phyloP scores from a whole-genome alignment of 2,113 vertebrate species.

The Phaetusa simplex region DNA sequence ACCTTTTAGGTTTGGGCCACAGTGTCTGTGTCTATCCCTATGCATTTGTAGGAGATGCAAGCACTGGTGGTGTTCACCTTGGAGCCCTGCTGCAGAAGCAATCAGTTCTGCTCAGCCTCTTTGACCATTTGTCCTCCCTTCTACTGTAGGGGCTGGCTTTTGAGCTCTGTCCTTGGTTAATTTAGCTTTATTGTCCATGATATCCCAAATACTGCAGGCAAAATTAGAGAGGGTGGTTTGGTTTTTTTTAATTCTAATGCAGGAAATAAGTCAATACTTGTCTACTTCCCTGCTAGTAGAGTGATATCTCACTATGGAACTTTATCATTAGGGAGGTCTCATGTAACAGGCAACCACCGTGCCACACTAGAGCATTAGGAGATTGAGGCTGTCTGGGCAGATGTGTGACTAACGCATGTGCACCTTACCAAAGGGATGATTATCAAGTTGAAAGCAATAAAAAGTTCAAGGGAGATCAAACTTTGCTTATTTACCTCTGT shows the following conservation, averaged over 20 bases:
- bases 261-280: neutral
- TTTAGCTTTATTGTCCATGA: neutral
- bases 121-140: neutral
- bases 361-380: neutral
- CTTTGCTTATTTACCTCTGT: conserved; percentile 10
- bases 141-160: neutral
- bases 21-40: neutral
- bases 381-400: neutral
- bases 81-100: neutral
- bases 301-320: neutral
- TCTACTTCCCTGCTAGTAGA: neutral
- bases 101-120: neutral
- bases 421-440: neutral
- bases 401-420: neutral
- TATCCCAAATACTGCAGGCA: neutral
- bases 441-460: neutral
- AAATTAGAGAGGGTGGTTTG: neutral
- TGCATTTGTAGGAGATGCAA: neutral
- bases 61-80: neutral
- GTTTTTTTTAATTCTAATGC: neutral
- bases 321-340: neutral
- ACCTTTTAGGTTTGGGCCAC: neutral
- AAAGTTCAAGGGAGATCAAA: neutral
- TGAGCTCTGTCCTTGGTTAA: neutral
- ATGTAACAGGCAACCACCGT: neutral